Base-by-base conservation (phyloP, 2,797 vertebrate genomes). In the Schizothorax lantsangensis region DNA sequence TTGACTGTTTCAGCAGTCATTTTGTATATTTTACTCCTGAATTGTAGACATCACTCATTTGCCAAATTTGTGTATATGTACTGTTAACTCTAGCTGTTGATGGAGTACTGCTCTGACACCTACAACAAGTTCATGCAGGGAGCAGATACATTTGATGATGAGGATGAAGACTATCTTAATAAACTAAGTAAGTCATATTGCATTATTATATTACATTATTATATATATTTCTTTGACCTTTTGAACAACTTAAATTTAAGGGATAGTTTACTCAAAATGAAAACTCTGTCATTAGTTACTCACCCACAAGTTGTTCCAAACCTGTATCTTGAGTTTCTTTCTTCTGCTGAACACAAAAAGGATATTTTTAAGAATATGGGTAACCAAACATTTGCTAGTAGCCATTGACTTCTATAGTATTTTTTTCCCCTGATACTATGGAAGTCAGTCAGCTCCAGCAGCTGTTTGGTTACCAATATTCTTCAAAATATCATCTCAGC, bases 71-170 rank as follows among this genome's bases (percentile, higher is more conserved):
- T 45, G 4, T 79, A 15, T 75, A 43, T 79, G 23, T 43, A 14
- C 52, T 81, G 19, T 87, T 57, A 19, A 68, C 10, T 90, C 88
- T 83, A 99, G 98, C 92, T 99, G 64, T 97, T 97, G 89, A 73
- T 97, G 81, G 97, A 98, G 57, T 97, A 97, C 84, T 93, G 93
- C 23, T 91, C 94, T 81, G 97, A 97, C 79, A 96, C 97, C 82
- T 99, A 99, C 82, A 92, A 94, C 21, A 97, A 95, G 84, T 99
- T 98, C 92, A 98, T 99, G 96, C 95, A 96, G 84, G 97, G 97
- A 3, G 92, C 93, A 0, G 97, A 99, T 91, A 95, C 93, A 3
- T 98, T 96, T 94, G 97, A 98, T 7, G 96, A 97, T 3, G 86
- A 96, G 72, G 96, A 98, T 86, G 92, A 94, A 0, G 89, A 94